phyloP scores from a whole-genome alignment of 2,888 invertebrate genomes.

The Pogonocherus hispidulus region DNA sequence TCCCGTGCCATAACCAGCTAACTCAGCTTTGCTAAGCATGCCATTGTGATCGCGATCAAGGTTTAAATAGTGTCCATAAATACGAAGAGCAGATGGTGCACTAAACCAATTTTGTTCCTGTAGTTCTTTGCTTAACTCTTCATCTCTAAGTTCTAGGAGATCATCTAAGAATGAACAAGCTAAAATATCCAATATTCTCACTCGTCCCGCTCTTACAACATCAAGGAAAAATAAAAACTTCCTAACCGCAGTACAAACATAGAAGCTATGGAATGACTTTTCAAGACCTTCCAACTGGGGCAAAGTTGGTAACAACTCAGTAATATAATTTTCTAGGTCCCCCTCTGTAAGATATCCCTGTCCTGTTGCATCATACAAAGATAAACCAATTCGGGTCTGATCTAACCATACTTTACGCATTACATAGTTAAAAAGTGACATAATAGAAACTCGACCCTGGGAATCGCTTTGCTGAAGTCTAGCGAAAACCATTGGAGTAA shows the following conservation, averaged over 20 bases:
- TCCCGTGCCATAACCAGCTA: slow-evolving; percentile 91
- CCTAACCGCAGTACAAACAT: slow-evolving; percentile 94
- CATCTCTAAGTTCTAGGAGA: slow-evolving; percentile 77
- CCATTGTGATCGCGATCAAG: slow-evolving; percentile 96
- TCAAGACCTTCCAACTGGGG: slow-evolving; percentile 92
- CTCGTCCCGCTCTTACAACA: slow-evolving; percentile 87
- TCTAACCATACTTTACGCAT: slow-evolving; percentile 96
- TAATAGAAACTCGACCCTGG: slow-evolving; percentile 88
- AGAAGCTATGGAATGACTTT: slow-evolving; percentile 95
- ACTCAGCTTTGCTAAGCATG: slow-evolving; percentile 92
- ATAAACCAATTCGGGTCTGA: slow-evolving; percentile 93
- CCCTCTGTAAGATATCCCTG: slow-evolving; percentile 75
- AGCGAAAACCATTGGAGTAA: slow-evolving; percentile 89
- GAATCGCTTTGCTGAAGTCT: slow-evolving; percentile 89
- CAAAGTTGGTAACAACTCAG: slow-evolving; percentile 92
- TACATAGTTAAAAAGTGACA: slow-evolving; percentile 93
- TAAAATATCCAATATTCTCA: slow-evolving; percentile 91
- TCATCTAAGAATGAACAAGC: slow-evolving; percentile 94
- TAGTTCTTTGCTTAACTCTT: slow-evolving; percentile 81
- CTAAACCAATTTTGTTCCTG: slow-evolving; percentile 93
- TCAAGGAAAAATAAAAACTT: slow-evolving; percentile 98
- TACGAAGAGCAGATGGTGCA: slow-evolving; percentile 87
- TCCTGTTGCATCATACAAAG: slow-evolving; percentile 93
- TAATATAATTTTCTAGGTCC: slow-evolving; percentile 94
- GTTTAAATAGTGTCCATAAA: slow-evolving; percentile 95